These are phyloP conservation scores for Leptinotarsa defecta DNA, from an alignment of 1,140 invertebrate species.

Conservation along the genomic window DNA sequence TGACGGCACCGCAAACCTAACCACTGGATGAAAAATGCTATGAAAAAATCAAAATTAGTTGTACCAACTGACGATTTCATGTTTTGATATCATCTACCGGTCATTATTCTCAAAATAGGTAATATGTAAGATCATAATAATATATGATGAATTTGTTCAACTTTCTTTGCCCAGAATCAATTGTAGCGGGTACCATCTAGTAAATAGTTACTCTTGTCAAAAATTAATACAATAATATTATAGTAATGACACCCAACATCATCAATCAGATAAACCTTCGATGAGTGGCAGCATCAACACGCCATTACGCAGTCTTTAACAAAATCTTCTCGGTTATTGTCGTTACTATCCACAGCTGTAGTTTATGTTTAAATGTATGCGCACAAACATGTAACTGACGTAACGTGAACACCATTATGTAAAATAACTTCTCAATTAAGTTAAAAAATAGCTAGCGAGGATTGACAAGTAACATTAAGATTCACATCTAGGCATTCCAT, in stretches of 20 bases:
- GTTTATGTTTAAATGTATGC: slow-evolving; percentile 34
- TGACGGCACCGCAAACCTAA: too few species aligned
- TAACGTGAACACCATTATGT: slow-evolving; percentile 41
- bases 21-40: too few species aligned
- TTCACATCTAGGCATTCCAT: slow-evolving; percentile 41
- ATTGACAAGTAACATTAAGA: slow-evolving; percentile 43
- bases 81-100: too few species aligned
- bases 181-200: too few species aligned
- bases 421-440: slow-evolving; percentile 43
- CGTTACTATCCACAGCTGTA: slow-evolving; percentile 9
- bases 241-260: neutral
- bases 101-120: too few species aligned
- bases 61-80: too few species aligned
- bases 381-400: slow-evolving; percentile 30
- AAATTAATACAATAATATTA: too few species aligned
- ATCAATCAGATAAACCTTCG: neutral
- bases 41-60: too few species aligned
- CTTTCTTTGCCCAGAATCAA: too few species aligned
- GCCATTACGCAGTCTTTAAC: slow-evolving; percentile 1
- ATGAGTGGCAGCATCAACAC: neutral
- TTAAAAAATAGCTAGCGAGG: slow-evolving; percentile 36
- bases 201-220: too few species aligned
- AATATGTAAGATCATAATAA: too few species aligned
- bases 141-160: too few species aligned
- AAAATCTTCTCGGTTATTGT: neutral